These are phyloP conservation scores for Drosophila rellima DNA, from an alignment of 2,888 invertebrate species.

Conservation along the genomic window DNA sequence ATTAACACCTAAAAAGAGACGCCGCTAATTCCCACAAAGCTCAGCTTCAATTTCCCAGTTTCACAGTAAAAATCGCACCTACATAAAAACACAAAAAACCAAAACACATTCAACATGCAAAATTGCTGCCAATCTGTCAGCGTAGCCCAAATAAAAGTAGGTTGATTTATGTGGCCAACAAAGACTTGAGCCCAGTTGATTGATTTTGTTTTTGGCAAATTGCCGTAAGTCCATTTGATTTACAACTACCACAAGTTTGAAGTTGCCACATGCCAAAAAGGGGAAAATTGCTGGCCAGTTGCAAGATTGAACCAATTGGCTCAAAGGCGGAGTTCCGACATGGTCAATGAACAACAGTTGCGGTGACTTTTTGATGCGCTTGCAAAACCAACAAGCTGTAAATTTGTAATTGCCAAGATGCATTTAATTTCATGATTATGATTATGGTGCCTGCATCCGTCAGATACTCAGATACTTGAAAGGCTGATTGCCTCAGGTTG, in stretches of 20 bases:
- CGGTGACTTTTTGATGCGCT: constrained; percentile 81
- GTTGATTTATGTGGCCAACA: constrained; percentile 37
- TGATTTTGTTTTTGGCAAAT: constrained; percentile 53
- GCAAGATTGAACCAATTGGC: constrained; percentile 8
- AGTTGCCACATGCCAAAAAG: constrained; percentile 1
- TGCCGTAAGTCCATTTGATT: constrained; percentile 24
- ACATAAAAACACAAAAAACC: constrained; percentile 28
- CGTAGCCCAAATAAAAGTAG: constrained; percentile 12
- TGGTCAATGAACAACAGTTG: constrained; percentile 68
- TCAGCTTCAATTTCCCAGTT: constrained; percentile 31
- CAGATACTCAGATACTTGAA: constrained; percentile 1
- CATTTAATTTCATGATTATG: constrained; percentile 13
- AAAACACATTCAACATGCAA: constrained; percentile 7
- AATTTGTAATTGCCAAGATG: constrained; percentile 51
- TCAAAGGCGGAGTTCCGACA: constrained; percentile 20
- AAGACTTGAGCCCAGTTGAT: constrained; percentile 36
- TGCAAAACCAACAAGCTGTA: constrained; percentile 64
- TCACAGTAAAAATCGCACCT: constrained; percentile 61
- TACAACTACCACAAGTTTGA: constrained; percentile 1
- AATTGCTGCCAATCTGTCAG: constrained; percentile 52
- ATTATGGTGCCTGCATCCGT: constrained; percentile 23
- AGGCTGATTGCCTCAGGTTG: not conserved
- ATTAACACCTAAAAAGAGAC: constrained; percentile 60
- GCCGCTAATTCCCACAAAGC: constrained; percentile 40
- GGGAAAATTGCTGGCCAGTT: constrained; percentile 28